A percentile compares a stretch with the other conserved stretches of the same genome.
Conservation (phyloP, 2,797 vertebrate species). For the Valencia hispanica region DNA sequence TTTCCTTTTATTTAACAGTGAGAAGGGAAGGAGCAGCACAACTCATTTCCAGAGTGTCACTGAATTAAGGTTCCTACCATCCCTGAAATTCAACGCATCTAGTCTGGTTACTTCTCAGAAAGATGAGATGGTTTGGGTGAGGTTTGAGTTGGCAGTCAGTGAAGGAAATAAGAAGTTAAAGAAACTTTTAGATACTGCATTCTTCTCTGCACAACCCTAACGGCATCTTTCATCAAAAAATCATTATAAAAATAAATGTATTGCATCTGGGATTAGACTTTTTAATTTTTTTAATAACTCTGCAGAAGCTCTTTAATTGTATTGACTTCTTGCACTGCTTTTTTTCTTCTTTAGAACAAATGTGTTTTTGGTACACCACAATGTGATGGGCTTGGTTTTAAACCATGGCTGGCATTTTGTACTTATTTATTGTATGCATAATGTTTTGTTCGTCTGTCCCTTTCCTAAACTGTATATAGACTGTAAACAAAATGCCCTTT, state of each 20-base stretch:
- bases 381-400: background rate
- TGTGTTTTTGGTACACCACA: background rate
- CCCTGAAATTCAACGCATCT: conserved; percentile 43
- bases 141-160: conserved; percentile 36
- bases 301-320: background rate
- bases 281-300: background rate
- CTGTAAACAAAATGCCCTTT: background rate
- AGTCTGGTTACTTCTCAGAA: conserved; percentile 37
- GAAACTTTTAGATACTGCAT: conserved; percentile 48
- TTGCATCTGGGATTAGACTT: background rate
- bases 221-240: conserved; percentile 25
- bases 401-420: too few relatives aligned
- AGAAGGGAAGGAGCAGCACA: conserved; percentile 43
- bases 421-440: background rate
- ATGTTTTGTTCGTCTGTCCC: background rate
- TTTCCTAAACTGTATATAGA: background rate
- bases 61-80: conserved; percentile 47
- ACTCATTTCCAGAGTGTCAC: conserved; percentile 39
- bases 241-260: too few relatives aligned
- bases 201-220: conserved; percentile 14
- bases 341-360: background rate
- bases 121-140: conserved; percentile 33
- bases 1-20: conserved; percentile 37
- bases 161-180: conserved; percentile 35
- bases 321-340: background rate